Evolutionary conservation across 2,113 vertebrate species (phyloP), one percentile per base, ranked within the genome.

Genomic region (Campylomormyrus tamandua): DNA sequence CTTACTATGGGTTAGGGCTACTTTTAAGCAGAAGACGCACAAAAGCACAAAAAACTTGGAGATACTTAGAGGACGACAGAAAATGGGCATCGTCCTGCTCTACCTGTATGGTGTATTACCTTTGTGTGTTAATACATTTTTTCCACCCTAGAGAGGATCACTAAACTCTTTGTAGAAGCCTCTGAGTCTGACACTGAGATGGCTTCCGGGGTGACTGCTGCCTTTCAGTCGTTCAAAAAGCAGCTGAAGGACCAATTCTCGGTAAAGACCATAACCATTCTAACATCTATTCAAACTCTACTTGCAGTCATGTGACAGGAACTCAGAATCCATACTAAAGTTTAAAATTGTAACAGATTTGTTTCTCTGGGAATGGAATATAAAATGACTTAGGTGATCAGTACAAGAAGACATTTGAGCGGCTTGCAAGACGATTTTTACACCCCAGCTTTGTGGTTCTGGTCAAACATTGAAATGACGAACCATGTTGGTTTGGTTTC

Each of bases 191-290:
- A 92, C 92, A n/a, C 74, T 8, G 87, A 93, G 19, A 53, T 91
- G 19, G 93, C 91, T 0, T 90, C 92, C 8, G 94, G 94, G 24
- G 89, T 98, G 70, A 91, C 92, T 31, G 21, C 92, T 77, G 93
- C 95, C 1, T 97, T 99, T 92, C 96, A 96, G 90, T 93, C 27
- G 84, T 97, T 97, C 91, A 94, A 92, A 46, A 8, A 17, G 21
- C 94, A 96, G 3, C 92, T 98, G 50, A 96, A 94, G 89, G 94
- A 96, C 42, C 93, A 93, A 0, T 96, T 96, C 21, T 94, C 93
- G 92, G 98, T 98, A 95, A 94, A 46, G 31, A 35, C 27, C 15
- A 46, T 92, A 91, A 35, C n/a, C 42, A 6, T 39, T n/a, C n/a
- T 49, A 15, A 48, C 87, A n/a, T 27, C 6, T 62, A 56, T 77